A percentile compares a stretch with the other conserved stretches of the same genome.
phyloP scores from a whole-genome alignment of 92 coral and sea anemone genomes.

The Siderastrea siderea region DNA sequence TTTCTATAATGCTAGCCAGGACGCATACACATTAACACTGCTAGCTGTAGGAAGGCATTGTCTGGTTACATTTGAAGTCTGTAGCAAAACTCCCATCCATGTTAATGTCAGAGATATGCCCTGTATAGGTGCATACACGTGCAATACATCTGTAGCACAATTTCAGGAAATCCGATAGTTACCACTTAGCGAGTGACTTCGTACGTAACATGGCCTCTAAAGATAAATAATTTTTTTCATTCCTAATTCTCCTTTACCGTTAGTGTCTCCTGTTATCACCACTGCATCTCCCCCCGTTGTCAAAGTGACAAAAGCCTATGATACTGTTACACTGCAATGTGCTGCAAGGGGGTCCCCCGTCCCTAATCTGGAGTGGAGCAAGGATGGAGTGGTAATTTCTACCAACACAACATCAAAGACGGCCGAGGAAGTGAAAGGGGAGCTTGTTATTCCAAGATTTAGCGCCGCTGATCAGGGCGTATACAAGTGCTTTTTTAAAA shows the following conservation, averaged over 20 bases:
- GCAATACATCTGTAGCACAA: too few species aligned
- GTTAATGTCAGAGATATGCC: too few species aligned
- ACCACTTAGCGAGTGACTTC: too few species aligned
- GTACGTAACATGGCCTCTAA: neutral
- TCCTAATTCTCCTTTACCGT: neutral
- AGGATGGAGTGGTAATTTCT: conserved; percentile 68
- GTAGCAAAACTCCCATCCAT: too few species aligned
- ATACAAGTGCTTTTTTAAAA: conserved; percentile 80
- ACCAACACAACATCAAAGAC: conserved; percentile 37
- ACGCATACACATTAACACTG: too few species aligned
- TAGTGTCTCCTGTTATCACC: conserved; percentile 73
- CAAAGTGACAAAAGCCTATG: conserved; percentile 47
- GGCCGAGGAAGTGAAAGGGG: conserved; percentile 54
- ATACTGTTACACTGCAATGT: conserved; percentile 65
- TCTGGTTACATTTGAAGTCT: too few species aligned
- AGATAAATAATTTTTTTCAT: neutral
- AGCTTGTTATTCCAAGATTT: conserved; percentile 63
- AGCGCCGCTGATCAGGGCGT: conserved; percentile 74
- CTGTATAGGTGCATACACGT: too few species aligned
- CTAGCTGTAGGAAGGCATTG: too few species aligned
- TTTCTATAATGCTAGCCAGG: too few species aligned
- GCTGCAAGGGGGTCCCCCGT: conserved; percentile 87
- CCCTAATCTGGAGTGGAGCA: conserved; percentile 85
- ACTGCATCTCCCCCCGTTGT: conserved; percentile 63
- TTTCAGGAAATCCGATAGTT: too few species aligned